Evolutionary conservation across 1,140 invertebrate species (phyloP), one percentile per base, ranked within the genome.

Genomic region (Drosophila asahinai): DNA sequence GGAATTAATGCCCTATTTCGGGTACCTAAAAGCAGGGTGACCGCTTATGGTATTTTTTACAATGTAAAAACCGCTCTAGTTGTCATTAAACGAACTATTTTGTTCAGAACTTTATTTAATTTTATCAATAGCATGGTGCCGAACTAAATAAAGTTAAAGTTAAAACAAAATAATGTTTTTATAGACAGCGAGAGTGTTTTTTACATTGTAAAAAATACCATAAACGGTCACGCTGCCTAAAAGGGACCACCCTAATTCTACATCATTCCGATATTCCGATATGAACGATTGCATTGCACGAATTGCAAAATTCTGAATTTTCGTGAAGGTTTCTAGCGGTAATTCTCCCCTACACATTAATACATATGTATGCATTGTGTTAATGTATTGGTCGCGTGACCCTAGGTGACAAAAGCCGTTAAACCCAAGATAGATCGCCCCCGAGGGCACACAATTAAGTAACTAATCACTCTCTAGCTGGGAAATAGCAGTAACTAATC

Each of bases 401-500:
- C 52, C 19, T 15, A 66, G 22, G 22, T 9, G 17, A 22, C 36
- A 45, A 52, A 61, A 33, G 59, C 77, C 75, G 65, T 72, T 71
- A 65, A 42, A 17, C 9, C 47, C 14, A 73, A 61, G 54, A 73
- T 30, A 52, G 45, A 19, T 63, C 38, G 27, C 48, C 54, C 49
- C 40, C 61, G 27, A 45, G 25, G 49, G 55, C 58, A 78, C 63
- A 81, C 55, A 55, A 58, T 65, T 75, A 66, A 66, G 5, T 68
- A 78, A 83, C 81, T 80, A 87, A 68, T 81, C 48, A 70, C 60
- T 55, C 52, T 55, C 27, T 54, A 38, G 30, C 55, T 72, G 5
- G 8, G 15, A 36, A 57, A 30, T 45, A 45, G 58, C 60, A 64
- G 63, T 43, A 25, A 66, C 63, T 66, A 63, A 66, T 66, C 58